Percentiles rank a stretch among this genome's conserved stretches.
phyloP scores from a whole-genome alignment of 2,888 invertebrate genomes.

The Meganola albula region DNA sequence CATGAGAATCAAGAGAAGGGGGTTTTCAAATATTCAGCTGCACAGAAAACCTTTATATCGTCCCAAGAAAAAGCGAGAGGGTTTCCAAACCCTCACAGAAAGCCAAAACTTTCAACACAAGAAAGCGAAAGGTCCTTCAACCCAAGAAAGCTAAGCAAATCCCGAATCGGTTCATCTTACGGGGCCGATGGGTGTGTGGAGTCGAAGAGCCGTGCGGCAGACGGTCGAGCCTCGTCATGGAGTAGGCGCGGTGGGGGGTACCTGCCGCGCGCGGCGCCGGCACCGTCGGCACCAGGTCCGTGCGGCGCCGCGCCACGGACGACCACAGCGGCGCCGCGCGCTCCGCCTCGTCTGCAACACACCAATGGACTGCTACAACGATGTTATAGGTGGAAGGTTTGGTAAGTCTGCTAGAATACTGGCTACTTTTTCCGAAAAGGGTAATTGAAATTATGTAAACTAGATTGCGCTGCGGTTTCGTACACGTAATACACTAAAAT shows the following conservation, averaged over 20 bases:
- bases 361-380: not conserved
- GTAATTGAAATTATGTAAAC: no score
- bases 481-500: no score
- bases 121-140: slow-evolving; percentile 11
- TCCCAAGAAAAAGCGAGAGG: no score
- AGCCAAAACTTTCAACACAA: slow-evolving; percentile 1
- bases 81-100: no score
- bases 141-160: slow-evolving; percentile 14
- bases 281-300: slow-evolving; percentile 93
- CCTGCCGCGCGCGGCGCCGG: slow-evolving; percentile 79
- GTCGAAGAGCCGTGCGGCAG: slow-evolving; percentile 45
- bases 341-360: slow-evolving; percentile 59
- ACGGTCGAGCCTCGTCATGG: slow-evolving; percentile 93
- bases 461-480: no score
- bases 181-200: slow-evolving; percentile 59
- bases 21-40: no score
- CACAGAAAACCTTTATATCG: no score
- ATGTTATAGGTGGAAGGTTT: no score
- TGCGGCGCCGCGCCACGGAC: slow-evolving; percentile 90
- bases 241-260: slow-evolving; percentile 95
- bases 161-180: slow-evolving; percentile 37
- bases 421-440: no score
- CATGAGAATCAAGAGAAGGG: no score
- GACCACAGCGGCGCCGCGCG: slow-evolving; percentile 79
- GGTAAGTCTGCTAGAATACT: no score